A percentile compares a stretch with the other conserved stretches of the same genome.
These are phyloP conservation scores for Minunthozetes semirufus DNA, from an alignment of 2,888 invertebrate species.

Conservation along the genomic window DNA sequence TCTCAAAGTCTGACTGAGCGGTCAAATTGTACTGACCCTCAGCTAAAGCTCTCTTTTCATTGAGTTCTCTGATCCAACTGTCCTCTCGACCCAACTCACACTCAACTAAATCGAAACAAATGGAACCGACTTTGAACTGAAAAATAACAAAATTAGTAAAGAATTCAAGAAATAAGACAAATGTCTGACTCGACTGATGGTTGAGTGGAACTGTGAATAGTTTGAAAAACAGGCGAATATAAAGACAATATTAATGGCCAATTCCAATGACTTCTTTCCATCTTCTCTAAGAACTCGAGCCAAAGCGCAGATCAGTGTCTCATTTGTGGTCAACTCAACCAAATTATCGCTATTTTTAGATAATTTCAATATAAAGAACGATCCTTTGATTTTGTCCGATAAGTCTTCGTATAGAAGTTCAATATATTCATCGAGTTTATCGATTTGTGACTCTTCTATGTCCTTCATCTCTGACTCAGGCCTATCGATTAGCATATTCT, in stretches of 20 bases:
- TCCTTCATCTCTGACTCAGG: neutral
- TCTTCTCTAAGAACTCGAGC: conserved; percentile 93
- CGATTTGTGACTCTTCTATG: conserved; percentile 11
- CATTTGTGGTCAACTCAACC: conserved; percentile 84
- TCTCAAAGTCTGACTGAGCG: conserved; percentile 60
- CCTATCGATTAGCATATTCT: conserved; percentile 28
- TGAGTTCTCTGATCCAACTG: conserved; percentile 63
- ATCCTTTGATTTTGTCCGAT: conserved; percentile 73
- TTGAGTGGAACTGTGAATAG: conserved; percentile 87
- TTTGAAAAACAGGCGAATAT: conserved; percentile 96
- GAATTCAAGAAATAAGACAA: neutral
- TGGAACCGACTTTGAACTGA: conserved; percentile 74
- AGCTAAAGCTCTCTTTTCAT: conserved; percentile 46
- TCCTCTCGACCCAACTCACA: conserved; percentile 88
- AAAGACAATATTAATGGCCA: conserved; percentile 92
- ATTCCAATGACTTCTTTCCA: conserved; percentile 90
- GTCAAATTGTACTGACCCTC: conserved; percentile 35
- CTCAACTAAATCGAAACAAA: conserved; percentile 93
- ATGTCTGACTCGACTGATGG: conserved; percentile 67
- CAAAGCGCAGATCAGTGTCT: conserved; percentile 87
- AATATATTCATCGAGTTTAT: conserved; percentile 78
- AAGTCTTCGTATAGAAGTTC: conserved; percentile 89
- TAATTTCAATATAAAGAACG: conserved; percentile 79
- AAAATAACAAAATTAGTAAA: neutral
- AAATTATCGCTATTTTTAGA: conserved; percentile 90